Conservation (phyloP, 2,888 invertebrate genomes). For the Pseudococcus longispinus region DNA sequence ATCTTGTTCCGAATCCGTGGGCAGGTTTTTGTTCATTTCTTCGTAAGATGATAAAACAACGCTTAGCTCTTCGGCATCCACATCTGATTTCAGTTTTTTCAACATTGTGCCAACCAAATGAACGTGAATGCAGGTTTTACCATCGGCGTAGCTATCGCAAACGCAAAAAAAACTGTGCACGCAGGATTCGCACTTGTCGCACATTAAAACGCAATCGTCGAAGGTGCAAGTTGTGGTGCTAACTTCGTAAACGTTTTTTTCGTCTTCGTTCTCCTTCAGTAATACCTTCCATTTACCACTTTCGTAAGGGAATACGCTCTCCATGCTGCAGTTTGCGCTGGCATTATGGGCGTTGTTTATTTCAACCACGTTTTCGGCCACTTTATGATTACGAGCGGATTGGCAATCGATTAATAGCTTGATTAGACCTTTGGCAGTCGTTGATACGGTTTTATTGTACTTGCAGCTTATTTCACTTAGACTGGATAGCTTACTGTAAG, state of each 20-base stretch:
- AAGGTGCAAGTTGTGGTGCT: background rate
- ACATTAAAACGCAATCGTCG: slow-evolving; percentile 48
- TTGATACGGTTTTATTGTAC: slow-evolving; percentile 25
- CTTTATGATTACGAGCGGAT: slow-evolving; percentile 37
- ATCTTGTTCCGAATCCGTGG: background rate
- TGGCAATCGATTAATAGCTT: slow-evolving; percentile 51
- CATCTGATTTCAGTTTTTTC: slow-evolving; percentile 4
- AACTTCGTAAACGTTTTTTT: slow-evolving; percentile 18
- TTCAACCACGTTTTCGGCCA: slow-evolving; percentile 20
- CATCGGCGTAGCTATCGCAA: slow-evolving; percentile 45
- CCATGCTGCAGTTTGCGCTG: slow-evolving; percentile 1
- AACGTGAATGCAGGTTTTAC: slow-evolving; percentile 39
- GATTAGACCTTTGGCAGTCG: slow-evolving; percentile 45
- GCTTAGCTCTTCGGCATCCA: background rate
- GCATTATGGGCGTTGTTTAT: slow-evolving; percentile 42
- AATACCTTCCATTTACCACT: slow-evolving; percentile 49
- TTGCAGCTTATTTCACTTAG: slow-evolving; percentile 31
- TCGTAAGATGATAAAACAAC: background rate
- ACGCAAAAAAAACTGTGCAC: slow-evolving; percentile 35
- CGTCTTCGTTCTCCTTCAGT: background rate
- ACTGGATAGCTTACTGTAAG: slow-evolving; percentile 47
- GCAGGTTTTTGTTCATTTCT: background rate
- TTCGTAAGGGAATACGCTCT: slow-evolving; percentile 48
- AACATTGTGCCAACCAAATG: slow-evolving; percentile 49
- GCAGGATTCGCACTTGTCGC: slow-evolving; percentile 37